Base-by-base conservation (phyloP, 2,113 vertebrate species). In the Halichoeres trimaculatus region DNA sequence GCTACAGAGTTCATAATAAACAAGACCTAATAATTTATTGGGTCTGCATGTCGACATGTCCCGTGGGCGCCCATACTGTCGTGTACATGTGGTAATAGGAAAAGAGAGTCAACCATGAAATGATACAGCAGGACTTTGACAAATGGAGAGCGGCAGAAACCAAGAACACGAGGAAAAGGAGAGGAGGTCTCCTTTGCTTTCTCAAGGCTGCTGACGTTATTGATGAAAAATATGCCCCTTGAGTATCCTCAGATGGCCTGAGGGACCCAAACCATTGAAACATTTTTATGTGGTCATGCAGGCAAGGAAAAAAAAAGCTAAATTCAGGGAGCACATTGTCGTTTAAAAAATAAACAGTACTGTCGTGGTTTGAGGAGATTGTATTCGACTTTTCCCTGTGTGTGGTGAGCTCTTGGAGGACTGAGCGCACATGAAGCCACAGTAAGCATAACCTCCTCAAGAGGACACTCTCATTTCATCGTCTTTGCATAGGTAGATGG, bases 1-100 rank as follows among this genome's bases (percentile, higher is more conserved):
- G 69, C 80, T 72, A 74, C 78, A 74, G 60, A 81, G 78, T 92
- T 90, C 92, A 91, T 92, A 90, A 94, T 92, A 85, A 91, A 94
- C 65, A 55, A 86, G 67, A 68, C 76, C 86, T 90, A 91, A 92
- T 92, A 87, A 89, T 90, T 91, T 89, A 92, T 92, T 88, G 74
- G 84, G 69, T 66, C 74, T 72, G 55, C 79, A 84, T 92, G 89
- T 86, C 84, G 87, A 90, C 89, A 85, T 64, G 71, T 87, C 86
- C 87, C 84, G 57, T 74, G 85, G 86, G 84, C 72, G 62, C 61
- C 77, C 80, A 63, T 80, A 78, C 78, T 68, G 80, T 76, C 75
- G 45, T 69, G 75, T 62, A 74, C 73, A 36, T 53, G 69, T 74
- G 40, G 69, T 74, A 80, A 85, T 70, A 72, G 72, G 71, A 63